A percentile compares a stretch with the other conserved stretches of the same genome.
Evolutionary conservation across 23 tunicate species (phyloP).

Genomic region (Trididemnum nubilum): DNA sequence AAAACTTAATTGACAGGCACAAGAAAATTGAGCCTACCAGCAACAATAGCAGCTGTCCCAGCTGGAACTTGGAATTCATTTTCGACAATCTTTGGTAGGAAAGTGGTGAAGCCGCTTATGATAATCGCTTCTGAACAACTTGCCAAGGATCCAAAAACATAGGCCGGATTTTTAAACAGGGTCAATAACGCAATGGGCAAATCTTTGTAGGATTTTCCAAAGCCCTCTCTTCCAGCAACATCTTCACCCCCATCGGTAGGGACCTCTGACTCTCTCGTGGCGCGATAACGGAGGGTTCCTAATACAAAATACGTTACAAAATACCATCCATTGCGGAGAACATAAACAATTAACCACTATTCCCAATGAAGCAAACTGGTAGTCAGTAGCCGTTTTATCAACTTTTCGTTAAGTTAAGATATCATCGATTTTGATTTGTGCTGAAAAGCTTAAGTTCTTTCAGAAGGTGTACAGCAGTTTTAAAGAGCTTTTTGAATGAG

Average conservation of each 20-base stretch:
- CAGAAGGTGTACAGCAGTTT: no score
- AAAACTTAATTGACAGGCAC: no score
- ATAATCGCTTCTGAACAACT: slow-evolving; percentile 70
- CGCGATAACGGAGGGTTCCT: slow-evolving; percentile 27
- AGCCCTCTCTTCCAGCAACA: slow-evolving; percentile 45
- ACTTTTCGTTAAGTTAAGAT: no score
- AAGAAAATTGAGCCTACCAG: no score
- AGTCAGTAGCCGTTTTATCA: no score
- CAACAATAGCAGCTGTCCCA: slow-evolving; percentile 86
- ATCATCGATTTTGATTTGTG: no score
- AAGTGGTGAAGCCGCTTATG: slow-evolving; percentile 86
- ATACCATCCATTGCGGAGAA: no score
- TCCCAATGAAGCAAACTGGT: no score
- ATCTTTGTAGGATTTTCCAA: slow-evolving; percentile 73
- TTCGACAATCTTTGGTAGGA: slow-evolving; percentile 90
- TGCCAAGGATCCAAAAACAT: slow-evolving; percentile 52
- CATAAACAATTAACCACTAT: no score
- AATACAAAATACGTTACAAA: no score
- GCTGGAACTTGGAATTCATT: slow-evolving; percentile 78
- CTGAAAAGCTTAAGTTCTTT: no score
- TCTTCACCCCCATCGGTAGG: slow-evolving; percentile 56
- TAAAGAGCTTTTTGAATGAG: no score
- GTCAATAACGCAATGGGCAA: slow-evolving; percentile 66
- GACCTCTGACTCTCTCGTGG: slow-evolving; percentile 55
- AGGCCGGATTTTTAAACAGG: slow-evolving; percentile 68